Evolutionary conservation across 2,113 vertebrate genomes (phyloP).

Genomic region (Naja naja): DNA sequence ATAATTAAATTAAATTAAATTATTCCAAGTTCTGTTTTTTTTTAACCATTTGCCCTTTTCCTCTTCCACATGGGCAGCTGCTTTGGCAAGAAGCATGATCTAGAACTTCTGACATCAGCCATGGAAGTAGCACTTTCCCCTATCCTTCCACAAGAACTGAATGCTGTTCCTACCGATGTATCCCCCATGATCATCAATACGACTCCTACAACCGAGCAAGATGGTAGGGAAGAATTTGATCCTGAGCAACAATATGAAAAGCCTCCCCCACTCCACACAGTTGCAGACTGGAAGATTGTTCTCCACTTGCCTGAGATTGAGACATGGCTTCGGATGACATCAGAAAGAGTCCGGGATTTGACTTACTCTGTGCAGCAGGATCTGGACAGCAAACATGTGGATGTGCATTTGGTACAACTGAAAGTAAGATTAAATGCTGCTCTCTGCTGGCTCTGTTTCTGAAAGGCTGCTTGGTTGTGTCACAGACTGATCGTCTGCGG

Average conservation of each 20-base stretch:
- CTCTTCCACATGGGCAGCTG: slow-evolving; percentile 68
- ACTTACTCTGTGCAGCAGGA: slow-evolving; percentile 92
- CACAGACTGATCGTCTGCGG: accelerated
- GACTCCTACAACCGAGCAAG: slow-evolving; percentile 78
- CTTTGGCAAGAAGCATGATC: slow-evolving; percentile 63
- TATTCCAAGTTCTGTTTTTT: slow-evolving; percentile 38
- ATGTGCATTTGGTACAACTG: slow-evolving; percentile 93
- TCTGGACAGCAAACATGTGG: slow-evolving; percentile 84
- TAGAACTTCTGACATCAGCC: slow-evolving; percentile 61
- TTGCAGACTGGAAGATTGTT: slow-evolving; percentile 96
- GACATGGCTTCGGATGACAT: slow-evolving; percentile 89
- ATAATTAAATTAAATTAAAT: too few relatives aligned
- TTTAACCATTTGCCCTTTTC: slow-evolving; percentile 40
- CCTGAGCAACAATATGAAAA: slow-evolving; percentile 78
- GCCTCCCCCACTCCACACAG: slow-evolving; percentile 89
- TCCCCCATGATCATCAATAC: slow-evolving; percentile 88
- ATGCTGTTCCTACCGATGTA: slow-evolving; percentile 75
- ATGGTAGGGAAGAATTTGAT: slow-evolving; percentile 65
- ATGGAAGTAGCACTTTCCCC: slow-evolving; percentile 87
- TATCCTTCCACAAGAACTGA: slow-evolving; percentile 70
- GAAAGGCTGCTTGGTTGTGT: background rate
- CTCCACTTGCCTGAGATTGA: slow-evolving; percentile 96
- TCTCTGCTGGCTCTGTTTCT: background rate
- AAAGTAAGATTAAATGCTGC: slow-evolving; percentile 80
- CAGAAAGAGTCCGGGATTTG: slow-evolving; percentile 87